Base-by-base conservation (phyloP, 2,797 vertebrate genomes). In the Lithobates pipiens region DNA sequence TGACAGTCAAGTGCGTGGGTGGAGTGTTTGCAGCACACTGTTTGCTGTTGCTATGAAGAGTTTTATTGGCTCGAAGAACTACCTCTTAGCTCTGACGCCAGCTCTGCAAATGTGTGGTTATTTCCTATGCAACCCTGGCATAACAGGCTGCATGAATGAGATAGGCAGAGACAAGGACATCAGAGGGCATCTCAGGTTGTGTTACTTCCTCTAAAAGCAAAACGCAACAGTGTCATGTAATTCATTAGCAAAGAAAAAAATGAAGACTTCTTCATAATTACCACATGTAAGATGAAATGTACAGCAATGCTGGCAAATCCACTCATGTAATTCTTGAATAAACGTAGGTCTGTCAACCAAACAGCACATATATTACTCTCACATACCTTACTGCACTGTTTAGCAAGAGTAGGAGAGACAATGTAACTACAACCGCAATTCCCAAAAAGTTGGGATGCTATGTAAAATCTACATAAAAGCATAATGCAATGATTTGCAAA, bases 21-120 rank as follows among this genome's bases (percentile, higher is more conserved):
- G 85, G 80, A 83, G 36, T 83, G 80, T 87, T 87, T 87, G 85
- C 70, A 87, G 85, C 70, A 71, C n/a, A 69, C 75, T 87, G 80
- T 83, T 87, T 87, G 80, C 85, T 87, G 85, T 87, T 87, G 85
- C 85, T 83, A 87, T 83, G 85, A 80, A 44, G 85, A 36, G 69
- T 46, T 83, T 76, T 67, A 61, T 83, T 87, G 85, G 80, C 80
- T 74, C 74, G 8, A 69, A 83, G 75, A 74, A 36, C 77, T 79
- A 73, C 76, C 85, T 83, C 79, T 87, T 70, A 75, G 76, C 76
- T 87, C 61, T 87, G 80, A 87, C 85, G 85, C 80, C 80, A 83
- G 80, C 85, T 34, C 74, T 79, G 69, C 76, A 87, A 87, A 79
- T 87, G 80, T 83, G 85, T 79, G 80, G 79, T 75, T 86, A 86